These are phyloP conservation scores for Physocephala rufipes DNA, from an alignment of 2,888 invertebrate species.

Conservation along the genomic window DNA sequence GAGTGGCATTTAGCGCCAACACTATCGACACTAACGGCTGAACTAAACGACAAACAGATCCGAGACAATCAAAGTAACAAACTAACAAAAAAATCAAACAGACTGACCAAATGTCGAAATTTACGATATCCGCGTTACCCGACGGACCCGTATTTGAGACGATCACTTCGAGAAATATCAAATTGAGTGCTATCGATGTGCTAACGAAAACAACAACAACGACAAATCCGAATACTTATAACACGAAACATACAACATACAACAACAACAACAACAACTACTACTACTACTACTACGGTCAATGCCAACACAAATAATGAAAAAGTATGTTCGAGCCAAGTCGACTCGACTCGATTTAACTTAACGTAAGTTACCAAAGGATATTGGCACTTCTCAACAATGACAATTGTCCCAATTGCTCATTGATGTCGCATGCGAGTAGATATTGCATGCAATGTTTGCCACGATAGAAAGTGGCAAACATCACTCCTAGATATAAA, in stretches of 20 bases:
- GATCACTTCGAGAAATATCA: not conserved
- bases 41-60: not conserved
- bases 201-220: not conserved
- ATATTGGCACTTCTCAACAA: conserved; percentile 14
- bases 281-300: not conserved
- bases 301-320: no score
- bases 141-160: not conserved
- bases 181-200: not conserved
- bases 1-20: not conserved
- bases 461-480: not conserved
- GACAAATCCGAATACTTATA: not conserved
- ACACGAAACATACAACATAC: not conserved
- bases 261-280: not conserved
- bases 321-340: not conserved
- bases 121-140: conserved; percentile 9
- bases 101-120: conserved; percentile 23
- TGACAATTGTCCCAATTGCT: conserved; percentile 13
- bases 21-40: not conserved
- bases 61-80: not conserved
- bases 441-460: not conserved
- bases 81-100: not conserved
- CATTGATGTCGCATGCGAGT: conserved; percentile 10
- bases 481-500: not conserved
- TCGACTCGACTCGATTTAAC: not conserved
- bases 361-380: not conserved